Evolutionary conservation across 2,113 vertebrate species (phyloP).

Genomic region (Gila orcuttii): DNA sequence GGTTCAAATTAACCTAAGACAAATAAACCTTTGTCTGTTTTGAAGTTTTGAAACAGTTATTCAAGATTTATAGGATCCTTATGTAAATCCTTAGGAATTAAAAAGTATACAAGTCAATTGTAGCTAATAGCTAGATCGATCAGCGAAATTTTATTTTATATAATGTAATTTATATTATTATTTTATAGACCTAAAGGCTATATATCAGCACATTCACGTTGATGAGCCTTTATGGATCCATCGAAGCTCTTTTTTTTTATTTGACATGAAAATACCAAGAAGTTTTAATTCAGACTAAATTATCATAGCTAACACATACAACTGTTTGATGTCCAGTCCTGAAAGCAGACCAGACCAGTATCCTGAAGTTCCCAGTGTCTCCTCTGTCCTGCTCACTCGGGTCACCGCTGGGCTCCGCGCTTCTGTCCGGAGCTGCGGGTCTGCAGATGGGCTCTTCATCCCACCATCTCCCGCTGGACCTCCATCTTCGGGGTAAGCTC

Average conservation of each 20-base stretch:
- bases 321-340: slow-evolving; percentile 73
- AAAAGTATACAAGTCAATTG: background rate
- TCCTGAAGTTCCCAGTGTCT: slow-evolving; percentile 93
- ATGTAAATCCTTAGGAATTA: background rate
- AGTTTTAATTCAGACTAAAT: background rate
- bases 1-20: background rate
- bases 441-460: slow-evolving; percentile 79
- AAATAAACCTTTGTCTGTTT: background rate
- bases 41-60: background rate
- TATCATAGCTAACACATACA: background rate
- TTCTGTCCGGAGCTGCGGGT: slow-evolving; percentile 84
- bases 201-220: background rate
- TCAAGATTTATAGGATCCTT: background rate
- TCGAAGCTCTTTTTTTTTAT: background rate
- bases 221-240: no score
- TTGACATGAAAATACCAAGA: background rate
- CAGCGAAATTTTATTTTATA: background rate
- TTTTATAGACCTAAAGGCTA: background rate
- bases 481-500: slow-evolving; percentile 94
- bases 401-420: slow-evolving; percentile 79
- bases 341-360: slow-evolving; percentile 89
- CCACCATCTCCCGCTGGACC: slow-evolving; percentile 90
- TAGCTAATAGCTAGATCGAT: background rate
- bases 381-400: slow-evolving; percentile 88
- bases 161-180: no score